Evolutionary conservation across 2,113 vertebrate genomes (phyloP).

Genomic region (Trochalopteron elliotii): DNA sequence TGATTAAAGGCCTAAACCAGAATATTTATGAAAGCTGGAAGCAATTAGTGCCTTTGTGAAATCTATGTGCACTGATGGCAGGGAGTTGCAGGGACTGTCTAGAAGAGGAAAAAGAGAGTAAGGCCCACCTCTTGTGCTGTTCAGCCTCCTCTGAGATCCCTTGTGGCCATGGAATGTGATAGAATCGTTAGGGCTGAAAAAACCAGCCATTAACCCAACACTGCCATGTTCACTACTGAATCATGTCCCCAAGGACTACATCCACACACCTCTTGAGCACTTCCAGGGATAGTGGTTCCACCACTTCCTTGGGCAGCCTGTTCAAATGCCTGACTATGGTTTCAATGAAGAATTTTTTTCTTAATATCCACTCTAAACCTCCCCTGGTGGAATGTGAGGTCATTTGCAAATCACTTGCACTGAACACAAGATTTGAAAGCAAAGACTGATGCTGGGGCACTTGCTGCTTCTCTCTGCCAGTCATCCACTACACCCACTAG

Average conservation of each 20-base stretch:
- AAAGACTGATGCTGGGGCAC: not conserved
- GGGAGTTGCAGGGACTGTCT: not conserved
- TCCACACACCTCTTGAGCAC: not conserved
- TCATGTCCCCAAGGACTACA: too few species aligned
- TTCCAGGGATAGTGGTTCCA: not conserved
- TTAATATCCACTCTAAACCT: not conserved
- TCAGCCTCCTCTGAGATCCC: not conserved
- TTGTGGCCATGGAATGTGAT: fast-evolving
- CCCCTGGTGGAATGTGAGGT: fast-evolving
- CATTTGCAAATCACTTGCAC: not conserved
- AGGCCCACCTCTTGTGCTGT: not conserved
- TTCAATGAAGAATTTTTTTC: not conserved
- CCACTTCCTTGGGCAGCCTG: not conserved
- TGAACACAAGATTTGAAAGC: not conserved
- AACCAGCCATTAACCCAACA: not conserved
- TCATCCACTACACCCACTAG: not conserved
- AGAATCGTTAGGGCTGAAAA: not conserved
- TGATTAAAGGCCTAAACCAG: constrained; percentile 51
- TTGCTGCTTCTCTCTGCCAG: not conserved
- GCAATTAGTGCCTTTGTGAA: constrained; percentile 56
- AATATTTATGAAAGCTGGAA: constrained; percentile 60
- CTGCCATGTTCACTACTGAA: not conserved
- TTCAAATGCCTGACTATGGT: not conserved
- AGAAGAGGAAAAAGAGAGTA: not conserved
- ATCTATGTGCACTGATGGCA: not conserved